Conservation (phyloP, 2,113 vertebrate species). For the Rhombomys opimus region DNA sequence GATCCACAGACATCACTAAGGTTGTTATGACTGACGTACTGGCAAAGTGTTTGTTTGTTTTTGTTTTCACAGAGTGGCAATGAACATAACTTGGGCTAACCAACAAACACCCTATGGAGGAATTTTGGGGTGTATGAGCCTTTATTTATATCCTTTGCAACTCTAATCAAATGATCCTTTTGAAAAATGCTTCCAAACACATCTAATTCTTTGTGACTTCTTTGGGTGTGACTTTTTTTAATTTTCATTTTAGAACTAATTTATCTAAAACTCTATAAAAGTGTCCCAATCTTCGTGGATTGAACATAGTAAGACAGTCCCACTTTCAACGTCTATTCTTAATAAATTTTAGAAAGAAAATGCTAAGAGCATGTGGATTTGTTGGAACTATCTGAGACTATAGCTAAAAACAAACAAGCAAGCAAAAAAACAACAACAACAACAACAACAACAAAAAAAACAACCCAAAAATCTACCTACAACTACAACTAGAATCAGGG, state of each 20-base stretch:
- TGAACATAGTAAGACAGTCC: neutral
- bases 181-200: slow-evolving; percentile 74
- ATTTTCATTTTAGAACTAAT: slow-evolving; percentile 78
- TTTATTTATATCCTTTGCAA: slow-evolving; percentile 70
- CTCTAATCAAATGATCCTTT: slow-evolving; percentile 50
- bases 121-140: slow-evolving; percentile 25
- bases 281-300: slow-evolving; percentile 40
- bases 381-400: neutral
- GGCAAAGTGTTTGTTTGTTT: neutral
- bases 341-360: slow-evolving; percentile 68
- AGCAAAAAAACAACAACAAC: too few relatives aligned
- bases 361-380: slow-evolving; percentile 37
- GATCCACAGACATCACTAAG: neutral
- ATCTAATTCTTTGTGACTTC: slow-evolving; percentile 73
- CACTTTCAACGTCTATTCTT: slow-evolving; percentile 56
- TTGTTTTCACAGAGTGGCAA: neutral
- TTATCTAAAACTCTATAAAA: slow-evolving; percentile 73
- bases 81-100: neutral
- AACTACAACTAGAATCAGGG: neutral
- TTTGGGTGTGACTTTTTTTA: slow-evolving; percentile 37
- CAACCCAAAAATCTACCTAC: too few relatives aligned
- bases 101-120: slow-evolving; percentile 36
- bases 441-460: too few relatives aligned
- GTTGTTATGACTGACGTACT: neutral
- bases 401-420: neutral